Conservation (phyloP, 2,113 vertebrate genomes). For the Phycodurus eques region DNA sequence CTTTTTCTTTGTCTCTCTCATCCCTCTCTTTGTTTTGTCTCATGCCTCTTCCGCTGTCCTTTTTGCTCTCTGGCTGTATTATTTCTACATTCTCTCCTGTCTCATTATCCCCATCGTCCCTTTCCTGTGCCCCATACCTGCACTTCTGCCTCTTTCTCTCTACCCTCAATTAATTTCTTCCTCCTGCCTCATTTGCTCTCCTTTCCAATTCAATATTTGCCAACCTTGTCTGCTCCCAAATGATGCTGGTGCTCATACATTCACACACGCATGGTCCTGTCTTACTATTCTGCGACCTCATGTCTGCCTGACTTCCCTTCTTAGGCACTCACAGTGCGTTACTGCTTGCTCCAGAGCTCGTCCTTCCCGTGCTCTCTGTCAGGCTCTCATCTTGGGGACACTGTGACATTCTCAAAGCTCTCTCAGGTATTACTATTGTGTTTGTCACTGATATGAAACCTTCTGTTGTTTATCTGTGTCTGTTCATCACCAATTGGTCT, state of each 20-base stretch:
- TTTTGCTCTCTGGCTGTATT: slow-evolving; percentile 49
- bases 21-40: slow-evolving; percentile 48
- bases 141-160: slow-evolving; percentile 49
- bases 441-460: slow-evolving; percentile 36
- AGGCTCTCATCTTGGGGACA: slow-evolving; percentile 52
- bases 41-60: slow-evolving; percentile 37
- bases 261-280: slow-evolving; percentile 10
- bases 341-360: slow-evolving; percentile 57
- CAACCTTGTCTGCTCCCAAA: slow-evolving; percentile 49
- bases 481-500: slow-evolving; percentile 20
- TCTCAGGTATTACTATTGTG: slow-evolving; percentile 51
- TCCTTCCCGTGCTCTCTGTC: slow-evolving; percentile 56
- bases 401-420: slow-evolving; percentile 40
- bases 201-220: slow-evolving; percentile 63
- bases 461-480: slow-evolving; percentile 22
- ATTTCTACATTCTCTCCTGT: slow-evolving; percentile 43
- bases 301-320: slow-evolving; percentile 30
- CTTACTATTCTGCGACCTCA: slow-evolving; percentile 7
- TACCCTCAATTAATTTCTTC: slow-evolving; percentile 67
- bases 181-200: slow-evolving; percentile 64
- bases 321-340: slow-evolving; percentile 58
- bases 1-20: slow-evolving; percentile 16
- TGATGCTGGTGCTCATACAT: slow-evolving; percentile 2
- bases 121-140: slow-evolving; percentile 39
- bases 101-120: slow-evolving; percentile 36